Evolutionary conservation across 2,888 invertebrate species (phyloP), one percentile per base, ranked within the genome.

Genomic region (Zelleria hepariella): DNA sequence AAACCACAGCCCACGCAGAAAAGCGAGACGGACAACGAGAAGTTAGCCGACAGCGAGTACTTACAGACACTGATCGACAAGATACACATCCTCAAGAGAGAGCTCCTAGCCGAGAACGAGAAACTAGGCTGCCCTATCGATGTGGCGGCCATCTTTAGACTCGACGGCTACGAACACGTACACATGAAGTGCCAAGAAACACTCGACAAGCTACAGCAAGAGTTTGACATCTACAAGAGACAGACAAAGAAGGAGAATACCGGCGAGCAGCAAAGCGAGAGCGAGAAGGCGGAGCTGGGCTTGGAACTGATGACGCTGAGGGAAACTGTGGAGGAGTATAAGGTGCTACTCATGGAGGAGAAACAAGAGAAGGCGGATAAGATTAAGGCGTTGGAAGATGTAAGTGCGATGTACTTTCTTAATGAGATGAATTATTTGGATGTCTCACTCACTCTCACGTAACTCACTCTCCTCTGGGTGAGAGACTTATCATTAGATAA

Each of bases 201-300:
- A 64, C 88, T 92, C 56, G 91, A 92, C 18, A 83, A 75, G 27
- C 72, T 94, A 21, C 91, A 91, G 66, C 85, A 90, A 51, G 93
- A 95, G 67, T 92, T 93, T 70, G 95, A 96, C 64, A 77, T 86
- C 49, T 92, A 91, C 65, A 94, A 93, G 74, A 73, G 79, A 54
- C 83, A 89, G 63, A 76, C 72, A 65, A 64, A 66, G 2, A 78
- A 73, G 20, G 74, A 67, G 57, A 72, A 71, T 15, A 71, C 65
- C n/a, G 73, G 71, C 1, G 72, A 68, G 27, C 79, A 78, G 24
- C 69, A 66, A 4, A 74, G 60, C 58, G 58, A 75, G 63, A 77
- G 68, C 57, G 84, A 86, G 68, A 72, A 82, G 52, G 85, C 83
- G 25, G 78, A 90, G 60, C 81, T 92, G 66, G 91, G 89, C 71